phyloP scores from a whole-genome alignment of 2,113 vertebrate species.

The Motacilla tschutschensis region DNA sequence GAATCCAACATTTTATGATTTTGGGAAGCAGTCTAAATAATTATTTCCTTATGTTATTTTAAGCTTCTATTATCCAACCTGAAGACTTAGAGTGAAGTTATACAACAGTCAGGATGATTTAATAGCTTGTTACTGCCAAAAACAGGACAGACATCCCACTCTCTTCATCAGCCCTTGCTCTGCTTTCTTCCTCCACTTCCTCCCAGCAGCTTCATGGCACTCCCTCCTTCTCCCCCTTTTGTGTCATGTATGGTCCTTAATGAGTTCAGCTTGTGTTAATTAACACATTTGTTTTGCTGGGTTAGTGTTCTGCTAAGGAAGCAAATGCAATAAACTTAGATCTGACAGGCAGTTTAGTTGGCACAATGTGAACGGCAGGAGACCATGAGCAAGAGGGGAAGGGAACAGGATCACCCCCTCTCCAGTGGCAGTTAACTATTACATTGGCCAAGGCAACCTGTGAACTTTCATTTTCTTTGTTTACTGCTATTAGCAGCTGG shows the following conservation, averaged over 20 bases:
- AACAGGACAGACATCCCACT: constrained; percentile 47
- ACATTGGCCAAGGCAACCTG: background rate
- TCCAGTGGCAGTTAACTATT: background rate
- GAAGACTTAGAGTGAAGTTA: constrained; percentile 43
- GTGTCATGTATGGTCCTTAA: background rate
- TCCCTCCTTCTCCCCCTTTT: background rate
- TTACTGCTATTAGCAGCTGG: background rate
- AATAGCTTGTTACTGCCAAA: constrained; percentile 53
- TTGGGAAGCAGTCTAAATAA: constrained; percentile 13
- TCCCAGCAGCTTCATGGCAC: background rate
- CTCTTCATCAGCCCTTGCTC: constrained; percentile 30
- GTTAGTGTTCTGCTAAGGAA: constrained; percentile 4
- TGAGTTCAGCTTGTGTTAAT: constrained; percentile 22
- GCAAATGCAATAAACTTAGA: background rate
- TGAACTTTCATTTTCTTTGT: constrained; percentile 10
- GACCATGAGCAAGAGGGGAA: background rate
- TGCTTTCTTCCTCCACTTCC: constrained; percentile 24
- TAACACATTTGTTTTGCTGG: constrained; percentile 16
- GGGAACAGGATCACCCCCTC: background rate
- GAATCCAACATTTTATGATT: background rate
- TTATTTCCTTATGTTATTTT: constrained; percentile 44
- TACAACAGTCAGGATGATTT: constrained; percentile 55
- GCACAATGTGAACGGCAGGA: background rate
- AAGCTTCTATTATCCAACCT: constrained; percentile 33
- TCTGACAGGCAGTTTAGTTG: background rate